Base-by-base conservation (phyloP, 2,113 vertebrate genomes). In the Perca flavescens region DNA sequence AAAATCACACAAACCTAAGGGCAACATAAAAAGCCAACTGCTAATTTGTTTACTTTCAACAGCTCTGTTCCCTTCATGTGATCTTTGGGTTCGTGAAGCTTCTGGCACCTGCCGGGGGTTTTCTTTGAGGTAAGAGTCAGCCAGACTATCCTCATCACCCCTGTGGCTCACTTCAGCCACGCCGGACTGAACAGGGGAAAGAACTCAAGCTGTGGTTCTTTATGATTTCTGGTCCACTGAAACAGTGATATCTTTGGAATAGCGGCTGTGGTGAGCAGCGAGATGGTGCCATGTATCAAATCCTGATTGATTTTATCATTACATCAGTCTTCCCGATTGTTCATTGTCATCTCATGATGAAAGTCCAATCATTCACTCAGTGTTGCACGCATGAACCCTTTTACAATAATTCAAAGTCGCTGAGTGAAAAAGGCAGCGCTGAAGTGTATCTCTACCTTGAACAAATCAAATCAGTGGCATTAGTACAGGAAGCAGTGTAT, bases 1-100 rank as follows among this genome's bases (percentile, higher is more conserved):
- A 84, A 88, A 88, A 83, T 79, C 66, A 70, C 54, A 71, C 60
- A 79, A 88, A 84, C 63, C 72, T 64, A 72, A 74, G 57, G 71
- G 50, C 69, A 73, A 69, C 70, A 78, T 69, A 66, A 88, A 89
- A 90, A 66, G 80, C 84, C 84, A 88, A 72, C 63, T 78, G 76
- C 73, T 86, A 86, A 88, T 89, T 89, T 90, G 88, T 94, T 92
- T 90, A 90, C 81, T 87, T 91, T 90, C 77, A 88, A 74, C 93
- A 87, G 80, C 73, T 80, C 65, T 10, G 22, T 72, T 89, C 28
- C 54, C 25, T 87, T 80, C n/a, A 77, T 91, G 67, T 80, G 72
- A 85, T 79, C 21, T 74, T 53, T 78, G 53, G 50, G 56, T 79
- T 85, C 40, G 16, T 22, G 77, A 73, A 65, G 70, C 46, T 85